Percentiles rank a stretch among this genome's conserved stretches.
Evolutionary conservation across 2,113 vertebrate species (phyloP).

Genomic region (Circaetus cinerascens): DNA sequence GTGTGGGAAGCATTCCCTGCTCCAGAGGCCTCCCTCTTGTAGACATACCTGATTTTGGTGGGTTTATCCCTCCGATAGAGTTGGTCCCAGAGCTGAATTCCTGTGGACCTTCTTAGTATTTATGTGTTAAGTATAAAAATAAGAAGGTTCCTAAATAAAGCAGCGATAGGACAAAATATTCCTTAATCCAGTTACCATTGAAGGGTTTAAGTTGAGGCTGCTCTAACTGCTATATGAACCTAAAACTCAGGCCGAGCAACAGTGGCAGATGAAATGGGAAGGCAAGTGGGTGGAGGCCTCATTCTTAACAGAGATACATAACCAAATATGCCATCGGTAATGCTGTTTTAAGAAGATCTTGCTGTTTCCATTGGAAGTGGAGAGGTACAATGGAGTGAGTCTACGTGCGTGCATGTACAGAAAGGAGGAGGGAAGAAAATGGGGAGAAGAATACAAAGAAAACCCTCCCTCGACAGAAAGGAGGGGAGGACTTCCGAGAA

Average conservation of each 20-base stretch:
- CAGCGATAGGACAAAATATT: not conserved
- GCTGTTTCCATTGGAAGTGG: not conserved
- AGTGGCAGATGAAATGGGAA: not conserved
- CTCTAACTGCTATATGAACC: accelerated
- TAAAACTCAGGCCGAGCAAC: not conserved
- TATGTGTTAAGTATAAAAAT: not conserved
- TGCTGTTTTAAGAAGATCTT: not conserved
- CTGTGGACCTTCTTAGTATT: not conserved
- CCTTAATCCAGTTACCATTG: not conserved
- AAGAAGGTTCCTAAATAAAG: not conserved
- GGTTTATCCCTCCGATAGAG: not conserved
- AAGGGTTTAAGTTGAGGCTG: not conserved
- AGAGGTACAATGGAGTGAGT: not conserved
- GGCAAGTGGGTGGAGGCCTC: not conserved
- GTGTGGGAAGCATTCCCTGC: not conserved
- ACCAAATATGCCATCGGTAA: not conserved
- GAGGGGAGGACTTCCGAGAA: not conserved
- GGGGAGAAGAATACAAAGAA: not conserved
- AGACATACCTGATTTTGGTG: not conserved
- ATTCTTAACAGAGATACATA: not conserved
- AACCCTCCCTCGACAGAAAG: not conserved
- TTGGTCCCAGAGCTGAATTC: not conserved
- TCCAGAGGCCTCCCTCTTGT: not conserved
- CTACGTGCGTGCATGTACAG: accelerated
- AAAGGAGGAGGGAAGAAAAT: not conserved